Evolutionary conservation across 2,797 vertebrate species (phyloP).

Genomic region (Paguma larvata): DNA sequence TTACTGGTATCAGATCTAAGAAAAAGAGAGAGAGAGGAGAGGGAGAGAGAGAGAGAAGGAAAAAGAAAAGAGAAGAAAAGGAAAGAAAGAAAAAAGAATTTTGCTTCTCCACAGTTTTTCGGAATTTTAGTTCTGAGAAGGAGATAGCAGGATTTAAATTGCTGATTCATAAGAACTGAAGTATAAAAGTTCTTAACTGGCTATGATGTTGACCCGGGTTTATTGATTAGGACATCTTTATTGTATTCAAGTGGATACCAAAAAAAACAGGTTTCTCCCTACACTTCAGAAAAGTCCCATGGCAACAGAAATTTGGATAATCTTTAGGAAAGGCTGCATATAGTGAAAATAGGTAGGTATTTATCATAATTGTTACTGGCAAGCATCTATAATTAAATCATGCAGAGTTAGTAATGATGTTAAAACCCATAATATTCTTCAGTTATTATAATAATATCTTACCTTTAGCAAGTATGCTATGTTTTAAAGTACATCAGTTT

Average conservation of each 20-base stretch:
- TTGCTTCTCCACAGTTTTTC: background rate
- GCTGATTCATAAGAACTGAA: background rate
- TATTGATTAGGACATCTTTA: constrained; percentile 19
- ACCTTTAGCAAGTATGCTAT: constrained; percentile 40
- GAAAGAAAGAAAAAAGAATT: background rate
- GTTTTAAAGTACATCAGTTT: constrained; percentile 59
- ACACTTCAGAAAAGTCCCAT: constrained; percentile 2
- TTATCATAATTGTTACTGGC: constrained; percentile 65
- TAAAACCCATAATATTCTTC: constrained; percentile 66
- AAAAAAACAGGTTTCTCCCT: background rate
- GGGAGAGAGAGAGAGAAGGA: too few species aligned
- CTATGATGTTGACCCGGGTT: background rate
- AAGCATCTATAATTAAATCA: constrained; percentile 73
- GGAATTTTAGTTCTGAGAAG: background rate
- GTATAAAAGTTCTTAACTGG: background rate
- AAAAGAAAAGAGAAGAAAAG: background rate
- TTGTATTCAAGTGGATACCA: background rate
- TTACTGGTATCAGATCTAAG: background rate
- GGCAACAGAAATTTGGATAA: constrained; percentile 16
- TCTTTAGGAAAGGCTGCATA: background rate
- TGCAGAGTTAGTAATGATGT: constrained; percentile 64
- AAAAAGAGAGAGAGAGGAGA: too few species aligned
- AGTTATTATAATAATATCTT: constrained; percentile 69
- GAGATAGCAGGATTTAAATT: background rate
- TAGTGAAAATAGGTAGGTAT: constrained; percentile 51